Conservation (phyloP, 2,797 vertebrate genomes). For the Gadopsis bispinosus region DNA sequence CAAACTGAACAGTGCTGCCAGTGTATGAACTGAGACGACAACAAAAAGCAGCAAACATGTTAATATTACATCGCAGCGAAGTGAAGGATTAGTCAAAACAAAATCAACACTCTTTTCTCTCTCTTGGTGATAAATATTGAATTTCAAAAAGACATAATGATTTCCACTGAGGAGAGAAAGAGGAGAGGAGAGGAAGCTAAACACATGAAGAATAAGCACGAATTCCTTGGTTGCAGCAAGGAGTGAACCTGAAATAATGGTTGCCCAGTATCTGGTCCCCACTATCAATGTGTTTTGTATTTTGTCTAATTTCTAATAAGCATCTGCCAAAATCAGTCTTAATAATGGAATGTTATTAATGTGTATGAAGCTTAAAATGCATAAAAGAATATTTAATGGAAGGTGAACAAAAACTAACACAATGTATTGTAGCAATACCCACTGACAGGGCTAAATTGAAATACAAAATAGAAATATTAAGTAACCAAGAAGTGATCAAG, state of each 20-base stretch:
- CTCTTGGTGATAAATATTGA: neutral
- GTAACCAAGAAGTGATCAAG: neutral
- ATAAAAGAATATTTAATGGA: neutral
- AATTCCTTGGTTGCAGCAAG: neutral
- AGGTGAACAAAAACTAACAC: neutral
- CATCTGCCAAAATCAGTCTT: neutral
- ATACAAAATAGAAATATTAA: conserved; percentile 9
- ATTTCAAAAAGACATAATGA: neutral
- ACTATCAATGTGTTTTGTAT: neutral
- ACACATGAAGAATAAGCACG: neutral
- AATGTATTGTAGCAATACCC: neutral
- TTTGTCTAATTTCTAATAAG: neutral
- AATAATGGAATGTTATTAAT: neutral
- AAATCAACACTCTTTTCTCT: neutral
- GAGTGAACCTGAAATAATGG: neutral
- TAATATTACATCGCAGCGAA: neutral
- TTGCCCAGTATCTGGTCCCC: neutral
- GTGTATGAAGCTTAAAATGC: neutral
- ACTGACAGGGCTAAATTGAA: neutral
- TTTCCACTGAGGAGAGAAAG: neutral
- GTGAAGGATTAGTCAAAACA: neutral
- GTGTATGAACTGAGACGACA: neutral
- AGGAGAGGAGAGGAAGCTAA: neutral
- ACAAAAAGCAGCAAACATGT: neutral
- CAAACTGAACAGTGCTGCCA: neutral